Conservation (phyloP, 2,888 invertebrate genomes). For the Philaethria dido region DNA sequence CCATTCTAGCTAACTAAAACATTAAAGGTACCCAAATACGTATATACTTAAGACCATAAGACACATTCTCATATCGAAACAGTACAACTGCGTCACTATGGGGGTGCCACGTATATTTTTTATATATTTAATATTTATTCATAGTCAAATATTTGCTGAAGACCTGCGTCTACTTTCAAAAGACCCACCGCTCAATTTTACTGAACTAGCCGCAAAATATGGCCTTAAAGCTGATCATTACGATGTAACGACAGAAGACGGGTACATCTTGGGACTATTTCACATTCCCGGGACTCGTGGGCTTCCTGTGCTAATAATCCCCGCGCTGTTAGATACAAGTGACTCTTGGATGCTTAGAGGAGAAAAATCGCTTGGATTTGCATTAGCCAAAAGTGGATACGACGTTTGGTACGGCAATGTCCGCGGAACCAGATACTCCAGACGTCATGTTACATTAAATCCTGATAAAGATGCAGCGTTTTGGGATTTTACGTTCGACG, state of each 20-base stretch:
- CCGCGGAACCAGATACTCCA: slow-evolving; percentile 85
- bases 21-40: neutral
- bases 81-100: neutral
- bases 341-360: slow-evolving; percentile 66
- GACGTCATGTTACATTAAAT: slow-evolving; percentile 72
- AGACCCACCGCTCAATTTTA: slow-evolving; percentile 37
- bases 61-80: neutral
- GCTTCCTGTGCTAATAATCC: slow-evolving; percentile 62
- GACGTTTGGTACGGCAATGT: slow-evolving; percentile 71
- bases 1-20: no score
- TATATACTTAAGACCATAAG: neutral
- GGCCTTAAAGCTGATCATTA: slow-evolving; percentile 42
- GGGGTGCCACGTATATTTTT: neutral
- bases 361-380: slow-evolving; percentile 78
- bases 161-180: neutral
- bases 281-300: slow-evolving; percentile 49
- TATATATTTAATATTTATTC: neutral
- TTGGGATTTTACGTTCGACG: slow-evolving; percentile 86
- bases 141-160: neutral
- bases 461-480: slow-evolving; percentile 60
- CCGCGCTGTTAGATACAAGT: slow-evolving; percentile 62
- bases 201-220: slow-evolving; percentile 45
- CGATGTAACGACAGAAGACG: slow-evolving; percentile 49
- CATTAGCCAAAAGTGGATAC: slow-evolving; percentile 81
- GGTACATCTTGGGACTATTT: slow-evolving; percentile 50